phyloP scores from a whole-genome alignment of 2,797 vertebrate genomes.

The Labroides dimidiatus region DNA sequence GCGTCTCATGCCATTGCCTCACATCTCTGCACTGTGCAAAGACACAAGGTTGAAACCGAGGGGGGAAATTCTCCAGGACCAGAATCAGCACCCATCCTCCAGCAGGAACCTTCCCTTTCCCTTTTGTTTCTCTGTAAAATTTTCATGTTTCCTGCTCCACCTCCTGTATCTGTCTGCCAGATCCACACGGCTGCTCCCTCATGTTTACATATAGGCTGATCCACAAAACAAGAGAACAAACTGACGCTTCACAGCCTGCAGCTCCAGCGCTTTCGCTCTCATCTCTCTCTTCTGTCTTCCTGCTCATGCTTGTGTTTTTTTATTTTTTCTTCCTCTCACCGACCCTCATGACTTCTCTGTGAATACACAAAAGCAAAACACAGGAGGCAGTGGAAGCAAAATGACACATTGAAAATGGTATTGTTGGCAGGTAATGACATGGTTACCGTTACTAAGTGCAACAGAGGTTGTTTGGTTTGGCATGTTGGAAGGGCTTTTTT shows the following conservation, averaged over 20 bases:
- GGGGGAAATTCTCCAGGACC: slow-evolving; percentile 62
- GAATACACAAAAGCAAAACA: slow-evolving; percentile 18
- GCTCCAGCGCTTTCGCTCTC: slow-evolving; percentile 21
- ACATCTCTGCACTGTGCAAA: slow-evolving; percentile 35
- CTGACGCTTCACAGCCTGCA: slow-evolving; percentile 52
- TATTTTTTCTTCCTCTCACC: slow-evolving; percentile 13
- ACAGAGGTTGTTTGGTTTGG: slow-evolving; percentile 9
- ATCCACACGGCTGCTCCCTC: slow-evolving; percentile 55
- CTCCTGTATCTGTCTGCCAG: slow-evolving; percentile 48
- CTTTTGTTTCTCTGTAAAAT: slow-evolving; percentile 45
- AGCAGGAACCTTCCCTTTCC: slow-evolving; percentile 24
- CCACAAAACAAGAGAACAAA: slow-evolving; percentile 60
- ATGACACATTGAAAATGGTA: slow-evolving; percentile 26
- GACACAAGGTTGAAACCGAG: slow-evolving; percentile 54
- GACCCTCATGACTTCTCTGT: slow-evolving; percentile 33
- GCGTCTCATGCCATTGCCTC: slow-evolving; percentile 56
- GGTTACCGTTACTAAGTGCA: slow-evolving; percentile 29
- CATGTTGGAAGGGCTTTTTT: slow-evolving; percentile 5
- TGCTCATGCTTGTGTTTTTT: slow-evolving; percentile 11
- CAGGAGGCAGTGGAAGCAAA: slow-evolving; percentile 37
- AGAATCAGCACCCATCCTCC: slow-evolving; percentile 58
- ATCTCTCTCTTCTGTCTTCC: slow-evolving; percentile 11
- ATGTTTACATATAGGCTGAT: slow-evolving; percentile 73
- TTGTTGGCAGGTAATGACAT: slow-evolving; percentile 47
- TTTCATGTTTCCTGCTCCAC: slow-evolving; percentile 9